phyloP scores from a whole-genome alignment of 2,113 vertebrate genomes.

The Gambusia holbrooki region DNA sequence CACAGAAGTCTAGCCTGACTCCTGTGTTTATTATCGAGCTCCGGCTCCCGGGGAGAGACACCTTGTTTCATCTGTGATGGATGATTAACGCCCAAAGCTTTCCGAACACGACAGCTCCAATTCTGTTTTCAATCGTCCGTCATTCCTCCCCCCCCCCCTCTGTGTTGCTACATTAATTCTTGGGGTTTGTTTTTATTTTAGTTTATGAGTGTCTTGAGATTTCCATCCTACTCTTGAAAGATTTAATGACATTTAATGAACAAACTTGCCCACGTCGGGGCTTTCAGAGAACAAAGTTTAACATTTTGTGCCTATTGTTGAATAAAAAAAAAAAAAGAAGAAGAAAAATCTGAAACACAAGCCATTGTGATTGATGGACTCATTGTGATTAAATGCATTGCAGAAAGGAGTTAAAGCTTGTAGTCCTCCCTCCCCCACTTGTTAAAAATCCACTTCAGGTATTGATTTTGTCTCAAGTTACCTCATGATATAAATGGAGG shows the following conservation, averaged over 20 bases:
- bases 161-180: constrained; percentile 23
- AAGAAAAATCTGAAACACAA: constrained; percentile 40
- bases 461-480: constrained; percentile 75
- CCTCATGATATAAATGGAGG: constrained; percentile 64
- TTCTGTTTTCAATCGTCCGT: constrained; percentile 25
- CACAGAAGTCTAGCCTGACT: constrained; percentile 61
- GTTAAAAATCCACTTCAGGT: constrained; percentile 49
- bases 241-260: constrained; percentile 21
- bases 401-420: constrained; percentile 49
- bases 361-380: constrained; percentile 59
- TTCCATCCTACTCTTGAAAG: constrained; percentile 30
- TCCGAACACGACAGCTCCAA: constrained; percentile 37
- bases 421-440: constrained; percentile 56
- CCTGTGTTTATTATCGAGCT: constrained; percentile 60
- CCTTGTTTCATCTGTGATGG: constrained; percentile 55
- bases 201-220: constrained; percentile 6
- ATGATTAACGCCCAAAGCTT: constrained; percentile 42
- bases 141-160: background rate
- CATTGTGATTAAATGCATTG: constrained; percentile 54
- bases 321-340: background rate
- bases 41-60: constrained; percentile 45
- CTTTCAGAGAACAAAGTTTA: constrained; percentile 23
- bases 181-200: constrained; percentile 2
- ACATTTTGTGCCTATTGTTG: constrained; percentile 47
- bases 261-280: background rate